Percentiles rank a stretch among this genome's conserved stretches.
phyloP scores from a whole-genome alignment of 2,888 invertebrate genomes.

The Sylvicola cinctus region DNA sequence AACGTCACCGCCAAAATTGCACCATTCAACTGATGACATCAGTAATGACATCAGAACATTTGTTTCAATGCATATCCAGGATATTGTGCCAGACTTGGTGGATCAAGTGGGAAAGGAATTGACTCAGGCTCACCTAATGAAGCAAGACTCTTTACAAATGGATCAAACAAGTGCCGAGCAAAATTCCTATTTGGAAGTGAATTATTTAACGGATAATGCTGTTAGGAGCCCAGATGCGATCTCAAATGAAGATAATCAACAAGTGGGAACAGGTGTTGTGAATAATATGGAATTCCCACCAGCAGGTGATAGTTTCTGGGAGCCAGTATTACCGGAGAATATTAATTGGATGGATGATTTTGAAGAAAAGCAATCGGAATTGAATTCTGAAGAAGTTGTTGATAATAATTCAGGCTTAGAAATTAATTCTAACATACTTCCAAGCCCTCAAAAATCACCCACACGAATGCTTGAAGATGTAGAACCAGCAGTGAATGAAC shows the following conservation, averaged over 20 bases:
- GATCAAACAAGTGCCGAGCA: slow-evolving; percentile 7
- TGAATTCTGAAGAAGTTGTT: too few species aligned
- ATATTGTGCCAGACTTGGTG: slow-evolving; percentile 23
- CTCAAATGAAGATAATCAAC: too few species aligned
- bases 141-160: too few species aligned
- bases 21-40: slow-evolving; percentile 6
- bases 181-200: slow-evolving; percentile 3
- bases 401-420: too few species aligned
- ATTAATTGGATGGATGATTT: not conserved
- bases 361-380: too few species aligned
- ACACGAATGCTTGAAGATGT: too few species aligned
- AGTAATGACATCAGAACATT: slow-evolving; percentile 20
- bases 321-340: slow-evolving; percentile 4
- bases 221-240: too few species aligned
- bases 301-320: slow-evolving; percentile 1
- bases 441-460: too few species aligned
- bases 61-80: slow-evolving; percentile 25
- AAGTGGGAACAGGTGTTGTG: not conserved
- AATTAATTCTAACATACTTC: too few species aligned
- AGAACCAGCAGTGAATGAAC: too few species aligned
- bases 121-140: slow-evolving; percentile 4
- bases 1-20: slow-evolving; percentile 3
- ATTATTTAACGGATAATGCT: not conserved
- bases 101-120: slow-evolving; percentile 23
- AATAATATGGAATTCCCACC: not conserved